Evolutionary conservation across 2,113 vertebrate genomes (phyloP), one percentile per base, ranked within the genome.

Genomic region (Otus sunia): DNA sequence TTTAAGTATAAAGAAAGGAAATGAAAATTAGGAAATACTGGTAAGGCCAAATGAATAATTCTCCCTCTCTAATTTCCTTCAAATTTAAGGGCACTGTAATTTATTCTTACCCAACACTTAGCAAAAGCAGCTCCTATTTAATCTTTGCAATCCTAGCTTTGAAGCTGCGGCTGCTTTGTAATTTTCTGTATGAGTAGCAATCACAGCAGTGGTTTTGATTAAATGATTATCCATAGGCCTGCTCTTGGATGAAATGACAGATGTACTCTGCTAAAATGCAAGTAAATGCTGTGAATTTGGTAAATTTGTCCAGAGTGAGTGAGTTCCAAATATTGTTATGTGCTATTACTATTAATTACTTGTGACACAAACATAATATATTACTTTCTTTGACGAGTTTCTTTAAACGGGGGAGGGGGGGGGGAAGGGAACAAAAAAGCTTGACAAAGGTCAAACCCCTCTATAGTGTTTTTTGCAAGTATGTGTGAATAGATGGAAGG

Each of bases 161-260:
- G 93, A 87, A 97, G 74, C 62, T 90, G 68, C 43, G 94, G 34
- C 43, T 88, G 68, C 94, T 94, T 97, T 97, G 82, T 96, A 96
- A 98, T 97, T 98, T 97, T 97, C 95, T 96, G 67, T 91, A 95
- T 1, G 5, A 97, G 94, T 60, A 96, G 88, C 76, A 98, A 96
- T 97, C 95, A 93, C 74, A 94, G 84, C 47, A 93, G 92, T 82
- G 74, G 39, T 95, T 98, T 96, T 98, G 97, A 97, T 97, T 98
- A 97, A 97, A 97, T 97, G 89, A 97, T 97, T 97, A 96, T 50
- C 66, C 75, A 75, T 81, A 97, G 82, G 37, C 41, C 56, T 95
- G 39, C 73, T 97, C 75, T 97, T 96, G 91, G 98, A 92, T 88
- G 50, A 96, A 96, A 97, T 96, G 91, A 95, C 90, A 96, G 94